A percentile compares a stretch with the other conserved stretches of the same genome.
phyloP scores from a whole-genome alignment of 2,888 invertebrate species.

The Perizoma affinitatum region DNA sequence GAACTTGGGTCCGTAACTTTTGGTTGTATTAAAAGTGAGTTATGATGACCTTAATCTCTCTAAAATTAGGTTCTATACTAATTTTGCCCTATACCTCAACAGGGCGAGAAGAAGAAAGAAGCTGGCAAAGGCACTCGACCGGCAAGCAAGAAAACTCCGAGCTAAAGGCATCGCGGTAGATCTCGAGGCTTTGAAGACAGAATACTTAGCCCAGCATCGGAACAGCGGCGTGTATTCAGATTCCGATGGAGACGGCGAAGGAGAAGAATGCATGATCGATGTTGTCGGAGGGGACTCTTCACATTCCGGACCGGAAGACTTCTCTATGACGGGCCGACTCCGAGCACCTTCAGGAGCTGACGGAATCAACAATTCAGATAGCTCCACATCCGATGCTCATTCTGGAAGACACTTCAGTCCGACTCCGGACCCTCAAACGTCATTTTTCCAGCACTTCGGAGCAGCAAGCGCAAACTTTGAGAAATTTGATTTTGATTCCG shows the following conservation, averaged over 20 bases:
- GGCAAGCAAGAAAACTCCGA: constrained; percentile 95
- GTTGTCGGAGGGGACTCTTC: constrained; percentile 93
- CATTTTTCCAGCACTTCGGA: constrained; percentile 75
- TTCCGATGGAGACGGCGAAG: constrained; percentile 84
- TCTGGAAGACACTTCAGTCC: constrained; percentile 77
- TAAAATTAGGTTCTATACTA: constrained; percentile 77
- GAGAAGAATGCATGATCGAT: constrained; percentile 91
- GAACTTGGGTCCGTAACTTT: too few relatives aligned
- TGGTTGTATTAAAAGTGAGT: neutral
- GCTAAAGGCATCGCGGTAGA: constrained; percentile 96
- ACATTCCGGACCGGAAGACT: constrained; percentile 86
- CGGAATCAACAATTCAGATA: constrained; percentile 85
- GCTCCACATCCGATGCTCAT: constrained; percentile 78
- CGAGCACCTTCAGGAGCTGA: constrained; percentile 84
- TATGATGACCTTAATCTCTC: constrained; percentile 13
- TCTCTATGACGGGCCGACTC: constrained; percentile 83
- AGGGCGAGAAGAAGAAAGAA: constrained; percentile 95
- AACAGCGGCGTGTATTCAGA: constrained; percentile 85
- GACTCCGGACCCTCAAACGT: constrained; percentile 73
- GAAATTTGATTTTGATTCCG: constrained; percentile 80
- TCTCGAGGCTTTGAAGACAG: constrained; percentile 91
- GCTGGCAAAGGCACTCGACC: constrained; percentile 94
- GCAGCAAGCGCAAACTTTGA: constrained; percentile 69
- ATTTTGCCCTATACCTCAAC: constrained; percentile 79
- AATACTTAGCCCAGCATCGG: constrained; percentile 92